A percentile compares a stretch with the other conserved stretches of the same genome.
These are phyloP conservation scores for Celastrina argiolus DNA, from an alignment of 2,888 invertebrate species.

Conservation along the genomic window DNA sequence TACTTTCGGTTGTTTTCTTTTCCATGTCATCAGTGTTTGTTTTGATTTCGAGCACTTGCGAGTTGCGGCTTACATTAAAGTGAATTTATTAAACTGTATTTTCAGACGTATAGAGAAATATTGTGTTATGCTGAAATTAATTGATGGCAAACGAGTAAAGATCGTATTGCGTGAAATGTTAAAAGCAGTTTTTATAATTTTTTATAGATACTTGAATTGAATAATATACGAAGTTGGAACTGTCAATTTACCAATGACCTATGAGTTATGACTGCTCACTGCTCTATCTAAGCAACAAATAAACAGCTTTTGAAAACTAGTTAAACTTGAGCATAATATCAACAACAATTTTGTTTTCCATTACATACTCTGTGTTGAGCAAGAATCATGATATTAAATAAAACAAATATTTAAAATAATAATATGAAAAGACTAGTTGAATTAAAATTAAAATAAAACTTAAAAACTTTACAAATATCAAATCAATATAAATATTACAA, in stretches of 20 bases:
- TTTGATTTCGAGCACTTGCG: constrained; percentile 55
- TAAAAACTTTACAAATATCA: too few relatives aligned
- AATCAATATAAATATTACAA: too few relatives aligned
- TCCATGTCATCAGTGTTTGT: constrained; percentile 75
- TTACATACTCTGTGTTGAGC: too few relatives aligned
- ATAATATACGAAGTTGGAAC: not conserved
- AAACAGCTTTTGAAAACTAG: not conserved
- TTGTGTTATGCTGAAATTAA: not conserved
- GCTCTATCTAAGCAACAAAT: too few relatives aligned
- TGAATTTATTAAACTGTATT: constrained; percentile 1
- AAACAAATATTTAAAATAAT: too few relatives aligned
- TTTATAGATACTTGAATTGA: not conserved
- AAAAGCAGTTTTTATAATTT: not conserved
- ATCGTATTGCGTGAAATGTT: not conserved
- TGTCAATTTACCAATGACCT: not conserved
- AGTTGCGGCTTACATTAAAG: constrained; percentile 21
- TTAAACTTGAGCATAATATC: not conserved
- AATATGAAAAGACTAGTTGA: too few relatives aligned
- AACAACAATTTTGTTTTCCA: too few relatives aligned
- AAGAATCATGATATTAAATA: too few relatives aligned
- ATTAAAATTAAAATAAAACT: too few relatives aligned
- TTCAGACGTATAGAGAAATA: not conserved
- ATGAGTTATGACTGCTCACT: not conserved
- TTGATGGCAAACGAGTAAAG: not conserved
- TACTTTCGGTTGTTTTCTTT: constrained; percentile 48